phyloP scores from a whole-genome alignment of 2,113 vertebrate genomes.

The Parus major region DNA sequence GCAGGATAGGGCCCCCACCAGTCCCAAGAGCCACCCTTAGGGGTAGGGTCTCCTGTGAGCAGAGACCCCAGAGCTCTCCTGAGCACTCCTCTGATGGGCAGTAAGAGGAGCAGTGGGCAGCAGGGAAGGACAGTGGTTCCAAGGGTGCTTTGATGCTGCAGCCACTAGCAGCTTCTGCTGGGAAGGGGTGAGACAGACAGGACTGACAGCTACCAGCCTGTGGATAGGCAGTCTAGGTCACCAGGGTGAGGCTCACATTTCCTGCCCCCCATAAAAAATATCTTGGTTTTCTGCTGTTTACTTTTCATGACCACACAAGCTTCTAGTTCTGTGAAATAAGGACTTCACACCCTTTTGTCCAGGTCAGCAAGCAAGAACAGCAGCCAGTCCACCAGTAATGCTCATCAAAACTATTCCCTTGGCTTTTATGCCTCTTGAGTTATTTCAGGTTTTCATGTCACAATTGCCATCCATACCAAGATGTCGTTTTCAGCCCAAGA shows the following conservation, averaged over 20 bases:
- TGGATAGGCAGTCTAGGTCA: background rate
- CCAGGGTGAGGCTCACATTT: background rate
- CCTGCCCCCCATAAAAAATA: background rate
- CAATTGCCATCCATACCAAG: background rate
- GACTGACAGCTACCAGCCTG: background rate
- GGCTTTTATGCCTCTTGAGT: background rate
- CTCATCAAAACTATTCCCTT: background rate
- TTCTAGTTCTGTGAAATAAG: background rate
- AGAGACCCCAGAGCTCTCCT: background rate
- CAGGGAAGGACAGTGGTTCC: background rate
- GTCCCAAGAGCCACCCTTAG: background rate
- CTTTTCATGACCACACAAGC: background rate
- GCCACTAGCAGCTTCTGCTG: background rate
- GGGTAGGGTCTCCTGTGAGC: background rate
- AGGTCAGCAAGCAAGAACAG: background rate
- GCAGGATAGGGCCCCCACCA: background rate
- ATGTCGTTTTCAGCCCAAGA: background rate
- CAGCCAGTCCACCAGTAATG: background rate
- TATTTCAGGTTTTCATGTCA: background rate
- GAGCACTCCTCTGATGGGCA: background rate
- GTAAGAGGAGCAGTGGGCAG: background rate
- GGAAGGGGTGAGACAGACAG: background rate
- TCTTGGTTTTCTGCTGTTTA: constrained; percentile 7
- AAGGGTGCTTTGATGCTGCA: background rate
- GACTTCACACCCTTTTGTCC: background rate